A percentile compares a stretch with the other conserved stretches of the same genome.
Conservation (phyloP, 35 echinoderm and acorn worm genomes). For the Heliocidaris tuberculata region DNA sequence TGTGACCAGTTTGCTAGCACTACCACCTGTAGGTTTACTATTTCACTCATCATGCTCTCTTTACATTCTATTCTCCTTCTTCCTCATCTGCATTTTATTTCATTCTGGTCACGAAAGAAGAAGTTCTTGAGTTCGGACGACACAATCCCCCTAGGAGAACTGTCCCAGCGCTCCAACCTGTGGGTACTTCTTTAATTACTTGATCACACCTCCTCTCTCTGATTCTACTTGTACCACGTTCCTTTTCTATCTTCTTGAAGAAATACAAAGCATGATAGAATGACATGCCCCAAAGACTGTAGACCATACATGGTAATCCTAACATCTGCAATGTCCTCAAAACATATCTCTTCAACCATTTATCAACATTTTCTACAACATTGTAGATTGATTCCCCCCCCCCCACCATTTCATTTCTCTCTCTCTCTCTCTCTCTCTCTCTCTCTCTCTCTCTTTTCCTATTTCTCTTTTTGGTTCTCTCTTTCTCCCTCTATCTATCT, state of each 20-base stretch:
- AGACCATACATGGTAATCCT: no score
- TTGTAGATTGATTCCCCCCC: not conserved
- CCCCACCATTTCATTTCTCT: not conserved
- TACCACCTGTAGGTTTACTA: not conserved
- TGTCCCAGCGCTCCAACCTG: not conserved
- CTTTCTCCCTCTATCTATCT: not conserved
- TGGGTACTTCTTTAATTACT: not conserved
- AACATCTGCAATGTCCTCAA: no score
- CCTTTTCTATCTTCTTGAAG: slow-evolving; percentile 8
- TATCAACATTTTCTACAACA: not conserved
- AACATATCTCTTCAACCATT: no score
- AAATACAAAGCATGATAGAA: not conserved
- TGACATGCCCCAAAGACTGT: not conserved
- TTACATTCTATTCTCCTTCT: not conserved
- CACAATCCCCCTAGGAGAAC: not conserved
- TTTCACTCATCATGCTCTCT: not conserved
- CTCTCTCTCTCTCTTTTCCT: not conserved
- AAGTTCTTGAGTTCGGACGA: not conserved
- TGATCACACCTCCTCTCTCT: not conserved
- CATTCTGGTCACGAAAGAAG: not conserved
- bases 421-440: not conserved
- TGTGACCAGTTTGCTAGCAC: not conserved
- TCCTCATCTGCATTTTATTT: not conserved
- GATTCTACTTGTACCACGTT: not conserved
- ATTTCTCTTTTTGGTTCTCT: not conserved